phyloP scores from a whole-genome alignment of 2,888 invertebrate species.

The Ditylenchus weischeri region DNA sequence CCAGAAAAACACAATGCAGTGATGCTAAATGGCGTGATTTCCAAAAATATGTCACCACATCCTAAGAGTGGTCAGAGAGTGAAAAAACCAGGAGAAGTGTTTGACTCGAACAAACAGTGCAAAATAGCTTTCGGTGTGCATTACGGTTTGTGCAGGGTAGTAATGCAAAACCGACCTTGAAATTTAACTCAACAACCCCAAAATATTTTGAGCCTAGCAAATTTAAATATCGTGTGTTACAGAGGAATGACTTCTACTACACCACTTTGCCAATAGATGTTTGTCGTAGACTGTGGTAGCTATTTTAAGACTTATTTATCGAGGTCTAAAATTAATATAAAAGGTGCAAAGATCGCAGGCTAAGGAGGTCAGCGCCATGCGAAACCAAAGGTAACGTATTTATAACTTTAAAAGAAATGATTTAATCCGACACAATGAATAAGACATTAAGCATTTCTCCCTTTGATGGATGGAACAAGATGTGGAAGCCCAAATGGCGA shows the following conservation, averaged over 20 bases:
- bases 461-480: slow-evolving; percentile 53
- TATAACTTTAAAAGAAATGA: too few species aligned
- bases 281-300: slow-evolving; percentile 37
- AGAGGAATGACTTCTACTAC: not conserved
- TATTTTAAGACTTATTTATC: too few species aligned
- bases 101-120: slow-evolving; percentile 46
- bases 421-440: too few species aligned
- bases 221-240: not conserved
- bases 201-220: too few species aligned
- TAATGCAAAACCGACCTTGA: not conserved
- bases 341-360: slow-evolving; percentile 53
- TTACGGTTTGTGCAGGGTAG: slow-evolving; percentile 47
- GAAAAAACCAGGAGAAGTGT: slow-evolving; percentile 37
- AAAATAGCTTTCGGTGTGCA: slow-evolving; percentile 51
- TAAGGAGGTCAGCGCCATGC: slow-evolving; percentile 42
- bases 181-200: slow-evolving; percentile 5
- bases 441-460: slow-evolving; percentile 40
- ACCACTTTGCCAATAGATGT: slow-evolving; percentile 10
- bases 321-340: slow-evolving; percentile 27
- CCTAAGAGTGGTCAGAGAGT: slow-evolving; percentile 11
- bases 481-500: slow-evolving; percentile 45
- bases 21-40: too few species aligned
- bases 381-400: slow-evolving; percentile 40
- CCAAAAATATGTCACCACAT: too few species aligned
- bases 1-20: too few species aligned